phyloP scores from a whole-genome alignment of 2,888 invertebrate species.

The Anthophora plumipes region DNA sequence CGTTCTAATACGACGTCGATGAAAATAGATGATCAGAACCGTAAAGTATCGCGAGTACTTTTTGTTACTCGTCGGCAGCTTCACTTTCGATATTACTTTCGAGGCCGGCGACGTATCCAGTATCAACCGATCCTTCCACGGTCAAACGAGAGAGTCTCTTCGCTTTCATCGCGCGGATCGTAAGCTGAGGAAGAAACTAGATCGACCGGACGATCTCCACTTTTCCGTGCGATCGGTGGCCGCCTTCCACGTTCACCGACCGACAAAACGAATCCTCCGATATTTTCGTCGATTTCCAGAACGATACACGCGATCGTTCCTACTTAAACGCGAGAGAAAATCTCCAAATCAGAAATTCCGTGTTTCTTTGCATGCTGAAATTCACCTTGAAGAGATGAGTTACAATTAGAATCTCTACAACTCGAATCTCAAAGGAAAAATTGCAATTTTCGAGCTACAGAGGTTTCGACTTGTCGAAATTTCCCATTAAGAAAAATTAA shows the following conservation, averaged over 20 bases:
- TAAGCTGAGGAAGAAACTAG: constrained; percentile 76
- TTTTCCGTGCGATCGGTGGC: constrained; percentile 47
- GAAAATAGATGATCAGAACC: constrained; percentile 64
- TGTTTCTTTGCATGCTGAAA: no score
- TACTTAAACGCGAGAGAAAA: no score
- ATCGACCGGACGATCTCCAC: constrained; percentile 69
- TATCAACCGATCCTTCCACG: constrained; percentile 75
- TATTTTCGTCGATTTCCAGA: neutral
- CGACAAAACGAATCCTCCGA: neutral
- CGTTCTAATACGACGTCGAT: constrained; percentile 49
- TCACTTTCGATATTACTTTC: constrained; percentile 84
- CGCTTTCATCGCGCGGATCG: constrained; percentile 80
- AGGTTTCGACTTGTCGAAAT: no score
- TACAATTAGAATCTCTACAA: no score
- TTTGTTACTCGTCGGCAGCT: constrained; percentile 73
- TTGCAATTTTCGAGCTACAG: no score
- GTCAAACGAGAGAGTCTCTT: constrained; percentile 80
- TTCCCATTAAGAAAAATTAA: no score
- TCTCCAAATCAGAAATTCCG: no score
- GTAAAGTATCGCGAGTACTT: constrained; percentile 59
- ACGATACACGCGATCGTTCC: no score
- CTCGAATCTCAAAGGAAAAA: no score
- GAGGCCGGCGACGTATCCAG: constrained; percentile 79
- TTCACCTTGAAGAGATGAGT: no score
- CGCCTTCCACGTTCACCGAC: constrained; percentile 16